Conservation (phyloP, 2,113 vertebrate genomes). For the Natator depressus region DNA sequence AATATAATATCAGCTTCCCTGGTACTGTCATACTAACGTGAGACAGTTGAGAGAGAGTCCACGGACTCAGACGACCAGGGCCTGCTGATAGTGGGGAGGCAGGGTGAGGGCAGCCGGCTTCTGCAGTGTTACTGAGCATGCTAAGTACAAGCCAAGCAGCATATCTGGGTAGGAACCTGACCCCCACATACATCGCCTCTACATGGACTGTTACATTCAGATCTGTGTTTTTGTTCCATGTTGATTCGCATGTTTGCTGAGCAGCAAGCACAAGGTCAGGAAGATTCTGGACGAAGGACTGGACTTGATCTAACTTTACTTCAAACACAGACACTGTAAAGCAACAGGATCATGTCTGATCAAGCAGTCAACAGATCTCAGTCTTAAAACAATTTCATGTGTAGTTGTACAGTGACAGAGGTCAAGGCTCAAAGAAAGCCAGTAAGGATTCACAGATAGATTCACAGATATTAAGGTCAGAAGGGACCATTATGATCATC, state of each 20-base stretch:
- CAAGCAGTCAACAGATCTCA: background rate
- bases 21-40: background rate
- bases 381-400: background rate
- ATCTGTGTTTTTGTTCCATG: background rate
- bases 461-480: too few species aligned
- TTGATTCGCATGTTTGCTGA: background rate
- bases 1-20: background rate
- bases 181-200: too few species aligned
- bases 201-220: background rate
- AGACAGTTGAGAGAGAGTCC: background rate
- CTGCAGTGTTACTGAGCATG: too few species aligned
- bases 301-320: background rate
- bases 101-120: too few species aligned
- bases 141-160: too few species aligned
- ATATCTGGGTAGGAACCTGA: too few species aligned
- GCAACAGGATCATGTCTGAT: background rate
- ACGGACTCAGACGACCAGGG: rapidly evolving
- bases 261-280: background rate
- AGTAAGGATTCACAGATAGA: background rate
- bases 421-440: background rate
- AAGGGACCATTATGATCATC: too few species aligned
- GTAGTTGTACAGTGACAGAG: background rate
- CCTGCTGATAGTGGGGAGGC: too few species aligned
- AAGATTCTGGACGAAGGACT: background rate
- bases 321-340: background rate